Base-by-base conservation (phyloP, 1,140 invertebrate species). In the Batillaria attramentaria region DNA sequence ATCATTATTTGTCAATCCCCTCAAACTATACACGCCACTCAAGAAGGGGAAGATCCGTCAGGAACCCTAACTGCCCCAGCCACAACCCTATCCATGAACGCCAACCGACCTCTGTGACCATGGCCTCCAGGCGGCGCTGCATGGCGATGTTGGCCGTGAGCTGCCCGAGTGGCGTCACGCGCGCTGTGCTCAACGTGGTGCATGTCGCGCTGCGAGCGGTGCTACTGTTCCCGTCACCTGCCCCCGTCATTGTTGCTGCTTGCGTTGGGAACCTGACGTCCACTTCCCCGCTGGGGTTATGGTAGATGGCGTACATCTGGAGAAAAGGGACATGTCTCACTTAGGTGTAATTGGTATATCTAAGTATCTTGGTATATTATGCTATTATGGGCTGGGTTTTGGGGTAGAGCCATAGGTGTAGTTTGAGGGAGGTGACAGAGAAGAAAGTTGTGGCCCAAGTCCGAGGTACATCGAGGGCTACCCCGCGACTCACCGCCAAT, bases 261-360 rank as follows among this genome's bases (percentile, higher is more conserved):
- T 35, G 31, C 24, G 6, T 4, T 28, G 50, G 31, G 37, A 75
- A 75, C 28, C 73, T n/a, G 54, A 75, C 13, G 13, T 57, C 60
- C 10, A 62, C 73, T 16, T 62, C 50, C 10, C 50, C 37, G 28
- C 73, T 75, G 20, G 73, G 50, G 50, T 57, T 37, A 41, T 54
- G 72, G 54, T 74, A 74, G 10, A 57, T 16, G 18, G 72, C 35
- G 72, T 74, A 37, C 10, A 74, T 4, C 46, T 74, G 54, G 3
- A 2, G 65, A 37, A 24, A 8, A 35, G 13, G 4, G n/a, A 42
- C n/a, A 33, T 42, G 31, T 24, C 31, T 10, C 24, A 69, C 8
- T 69, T 28, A 20, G 31, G 10, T 0, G 39, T 1, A 37, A 3
- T 33, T 69, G 39, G 0, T 5, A 69, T 39, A 20, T 28, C 37